A percentile compares a stretch with the other conserved stretches of the same genome.
phyloP scores from a whole-genome alignment of 2,113 vertebrate species.

The Phaethon lepturus region DNA sequence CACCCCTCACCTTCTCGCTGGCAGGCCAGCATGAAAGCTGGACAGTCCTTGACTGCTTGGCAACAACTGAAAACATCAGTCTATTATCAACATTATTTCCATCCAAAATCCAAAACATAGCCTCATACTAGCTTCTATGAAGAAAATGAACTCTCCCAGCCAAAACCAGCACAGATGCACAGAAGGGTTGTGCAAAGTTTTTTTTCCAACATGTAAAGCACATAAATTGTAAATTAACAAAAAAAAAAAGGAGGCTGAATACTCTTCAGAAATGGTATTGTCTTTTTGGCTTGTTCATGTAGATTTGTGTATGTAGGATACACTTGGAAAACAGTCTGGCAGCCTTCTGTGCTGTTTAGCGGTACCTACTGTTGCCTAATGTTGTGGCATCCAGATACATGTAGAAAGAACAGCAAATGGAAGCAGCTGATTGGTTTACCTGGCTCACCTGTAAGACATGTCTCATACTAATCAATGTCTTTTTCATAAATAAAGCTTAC shows the following conservation, averaged over 20 bases:
- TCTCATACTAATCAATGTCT: conserved; percentile 13
- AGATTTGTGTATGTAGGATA: background rate
- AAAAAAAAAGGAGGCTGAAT: background rate
- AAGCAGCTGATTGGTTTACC: conserved; percentile 1
- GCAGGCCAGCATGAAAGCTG: too few relatives aligned
- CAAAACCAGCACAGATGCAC: too few relatives aligned
- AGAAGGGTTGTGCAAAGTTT: background rate
- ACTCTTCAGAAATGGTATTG: background rate
- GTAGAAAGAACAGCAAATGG: conserved; percentile 11
- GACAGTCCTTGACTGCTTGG: too few relatives aligned
- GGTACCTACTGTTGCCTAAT: background rate
- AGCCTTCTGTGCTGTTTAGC: background rate
- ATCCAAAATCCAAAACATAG: too few relatives aligned
- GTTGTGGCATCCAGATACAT: background rate
- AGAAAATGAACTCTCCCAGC: too few relatives aligned
- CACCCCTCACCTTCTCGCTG: too few relatives aligned
- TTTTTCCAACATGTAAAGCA: background rate
- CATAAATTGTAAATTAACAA: background rate
- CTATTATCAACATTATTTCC: too few relatives aligned
- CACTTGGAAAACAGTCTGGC: background rate
- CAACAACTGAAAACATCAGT: too few relatives aligned
- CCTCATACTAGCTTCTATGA: too few relatives aligned
- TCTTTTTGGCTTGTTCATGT: background rate
- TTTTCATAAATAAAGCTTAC: conserved; percentile 38
- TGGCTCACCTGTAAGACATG: background rate